Evolutionary conservation across 2,113 vertebrate species (phyloP).

Genomic region (Thamnophis sirtalis): DNA sequence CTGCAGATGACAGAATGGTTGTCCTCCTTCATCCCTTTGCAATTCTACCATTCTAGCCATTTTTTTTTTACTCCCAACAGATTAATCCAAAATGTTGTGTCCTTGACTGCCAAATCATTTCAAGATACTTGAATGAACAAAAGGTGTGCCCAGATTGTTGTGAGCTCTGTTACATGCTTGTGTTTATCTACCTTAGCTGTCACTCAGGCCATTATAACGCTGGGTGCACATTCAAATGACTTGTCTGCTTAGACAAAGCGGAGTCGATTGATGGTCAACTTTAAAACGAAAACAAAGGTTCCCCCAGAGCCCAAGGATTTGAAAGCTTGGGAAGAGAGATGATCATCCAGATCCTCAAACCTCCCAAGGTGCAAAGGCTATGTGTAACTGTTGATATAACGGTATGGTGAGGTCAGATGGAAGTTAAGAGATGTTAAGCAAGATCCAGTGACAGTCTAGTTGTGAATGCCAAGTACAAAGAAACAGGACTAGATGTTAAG

Average conservation of each 20-base stretch:
- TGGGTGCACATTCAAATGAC: conserved; percentile 75
- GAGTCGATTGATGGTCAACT: conserved; percentile 70
- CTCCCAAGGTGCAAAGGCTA: conserved; percentile 53
- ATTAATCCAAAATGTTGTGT: conserved; percentile 84
- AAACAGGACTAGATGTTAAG: background rate
- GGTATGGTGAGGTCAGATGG: conserved; percentile 36
- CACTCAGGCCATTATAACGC: conserved; percentile 81
- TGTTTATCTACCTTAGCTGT: conserved; percentile 83
- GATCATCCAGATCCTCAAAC: conserved; percentile 55
- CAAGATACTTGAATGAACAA: conserved; percentile 79
- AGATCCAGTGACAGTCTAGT: conserved; percentile 26
- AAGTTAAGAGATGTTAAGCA: conserved; percentile 13
- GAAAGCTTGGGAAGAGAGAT: conserved; percentile 3
- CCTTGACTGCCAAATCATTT: conserved; percentile 87
- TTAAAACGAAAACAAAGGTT: conserved; percentile 53
- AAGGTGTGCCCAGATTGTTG: conserved; percentile 80
- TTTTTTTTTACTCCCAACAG: conserved; percentile 72
- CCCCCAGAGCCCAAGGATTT: background rate
- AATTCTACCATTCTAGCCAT: conserved; percentile 63
- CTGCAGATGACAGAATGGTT: conserved; percentile 40
- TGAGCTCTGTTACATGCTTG: conserved; percentile 69
- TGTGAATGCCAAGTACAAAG: background rate
- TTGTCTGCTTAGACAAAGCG: conserved; percentile 75
- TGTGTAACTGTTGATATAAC: conserved; percentile 19
- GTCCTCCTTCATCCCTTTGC: conserved; percentile 59